These are phyloP conservation scores for Artemisiospiza belli DNA, from an alignment of 2,113 vertebrate genomes.

Conservation along the genomic window DNA sequence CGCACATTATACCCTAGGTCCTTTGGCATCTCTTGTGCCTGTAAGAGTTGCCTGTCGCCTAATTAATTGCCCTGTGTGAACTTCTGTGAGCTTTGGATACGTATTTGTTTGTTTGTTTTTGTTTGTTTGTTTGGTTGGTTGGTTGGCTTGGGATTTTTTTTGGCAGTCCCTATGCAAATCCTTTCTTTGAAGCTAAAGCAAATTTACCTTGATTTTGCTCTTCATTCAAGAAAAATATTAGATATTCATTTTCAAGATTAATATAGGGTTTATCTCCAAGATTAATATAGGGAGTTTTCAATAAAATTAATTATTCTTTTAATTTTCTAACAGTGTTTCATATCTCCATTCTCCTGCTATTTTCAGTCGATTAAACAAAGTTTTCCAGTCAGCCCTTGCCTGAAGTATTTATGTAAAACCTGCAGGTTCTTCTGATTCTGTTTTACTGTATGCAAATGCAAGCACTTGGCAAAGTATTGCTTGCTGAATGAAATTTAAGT, in stretches of 20 bases:
- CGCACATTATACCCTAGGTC: background rate
- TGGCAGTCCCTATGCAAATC: background rate
- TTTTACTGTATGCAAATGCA: background rate
- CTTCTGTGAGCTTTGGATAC: background rate
- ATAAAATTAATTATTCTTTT: background rate
- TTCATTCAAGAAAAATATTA: background rate
- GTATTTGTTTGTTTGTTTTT: background rate
- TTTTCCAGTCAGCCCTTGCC: background rate
- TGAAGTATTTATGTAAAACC: background rate
- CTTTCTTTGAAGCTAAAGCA: background rate
- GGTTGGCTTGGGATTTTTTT: background rate
- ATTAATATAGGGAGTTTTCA: background rate
- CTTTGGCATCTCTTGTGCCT: background rate
- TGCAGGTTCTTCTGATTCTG: background rate
- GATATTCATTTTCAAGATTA: background rate
- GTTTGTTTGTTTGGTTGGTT: background rate
- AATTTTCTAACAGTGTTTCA: background rate
- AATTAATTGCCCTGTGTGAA: background rate
- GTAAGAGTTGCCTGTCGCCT: background rate
- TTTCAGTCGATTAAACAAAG: background rate
- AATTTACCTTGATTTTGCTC: background rate
- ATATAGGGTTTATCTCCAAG: background rate
- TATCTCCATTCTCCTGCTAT: background rate
- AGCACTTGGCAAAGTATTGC: background rate
- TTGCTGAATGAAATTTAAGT: fast-evolving